Base-by-base conservation (phyloP, 2,113 vertebrate species). In the Brachyhypopomus gauderio region DNA sequence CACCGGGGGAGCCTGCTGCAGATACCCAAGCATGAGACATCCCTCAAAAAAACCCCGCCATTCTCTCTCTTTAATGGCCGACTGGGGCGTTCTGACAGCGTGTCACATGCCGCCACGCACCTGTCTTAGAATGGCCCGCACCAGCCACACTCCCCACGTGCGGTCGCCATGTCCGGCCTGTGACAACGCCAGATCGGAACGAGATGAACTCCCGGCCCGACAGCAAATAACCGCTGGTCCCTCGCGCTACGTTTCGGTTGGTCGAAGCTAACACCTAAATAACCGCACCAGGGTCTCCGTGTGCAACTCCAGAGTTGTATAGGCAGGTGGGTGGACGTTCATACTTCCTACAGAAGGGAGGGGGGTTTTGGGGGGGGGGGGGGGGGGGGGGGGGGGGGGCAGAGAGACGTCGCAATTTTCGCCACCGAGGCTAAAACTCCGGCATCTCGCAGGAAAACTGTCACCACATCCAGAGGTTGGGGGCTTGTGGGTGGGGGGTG, bases 221-320 rank as follows among this genome's bases (percentile, higher is more conserved):
- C 69, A 78, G 41, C 55, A 70, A 69, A 78, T 77, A 77, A 78
- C 84, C 60, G 48, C 58, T 75, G 14, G 34, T 66, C 76, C 20
- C 59, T 73, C 23, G 16, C 71, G 38, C 41, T n/a, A 52, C 41
- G 45, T 20, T 19, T 25, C 6, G 59, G 34, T 25, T 72, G 16
- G 38, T 70, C 60, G 58, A 79, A 75, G 75, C 58, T 56, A 58
- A 60, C 23, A 62, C 69, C 64, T 72, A 30, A 76, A 59, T 58
- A 75, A 22, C 67, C 27, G 9, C 0, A 4, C 20, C 56, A 59
- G 60, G 27, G 22, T 58, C 56, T 36, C 36, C 2, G 60, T 14
- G 17, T 23, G 27, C 12, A 2, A 5, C 17, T 52, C 12, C 45
- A 52, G 45, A 52, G 45, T 52, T 52, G 12, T 52, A 11, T 12